Percentiles rank a stretch among this genome's conserved stretches.
phyloP scores from a whole-genome alignment of 2,113 vertebrate species.

The Chunga burmeisteri region DNA sequence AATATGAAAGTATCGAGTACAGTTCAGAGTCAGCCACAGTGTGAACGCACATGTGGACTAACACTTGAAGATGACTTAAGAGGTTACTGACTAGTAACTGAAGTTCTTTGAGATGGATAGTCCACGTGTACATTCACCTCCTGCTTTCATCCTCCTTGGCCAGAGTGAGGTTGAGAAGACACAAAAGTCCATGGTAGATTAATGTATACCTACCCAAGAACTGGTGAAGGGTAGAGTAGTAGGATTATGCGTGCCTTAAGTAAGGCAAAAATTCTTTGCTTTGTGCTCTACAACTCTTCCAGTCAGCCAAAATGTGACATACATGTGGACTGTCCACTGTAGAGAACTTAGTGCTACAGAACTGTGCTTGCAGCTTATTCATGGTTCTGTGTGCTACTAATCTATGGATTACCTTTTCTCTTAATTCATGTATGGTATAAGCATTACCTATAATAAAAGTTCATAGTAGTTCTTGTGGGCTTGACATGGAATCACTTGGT shows the following conservation, averaged over 20 bases:
- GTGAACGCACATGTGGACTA: background rate
- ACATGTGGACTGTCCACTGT: background rate
- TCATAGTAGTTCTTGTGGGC: background rate
- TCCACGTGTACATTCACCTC: background rate
- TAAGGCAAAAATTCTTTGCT: background rate
- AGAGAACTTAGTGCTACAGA: background rate
- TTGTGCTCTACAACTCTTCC: background rate
- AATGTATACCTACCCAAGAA: background rate
- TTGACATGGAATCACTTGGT: background rate
- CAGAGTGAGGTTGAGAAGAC: background rate
- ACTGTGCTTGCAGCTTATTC: background rate
- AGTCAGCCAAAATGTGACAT: background rate
- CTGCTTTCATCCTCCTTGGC: background rate
- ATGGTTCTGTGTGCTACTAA: background rate
- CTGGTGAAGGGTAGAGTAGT: background rate
- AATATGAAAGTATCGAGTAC: background rate
- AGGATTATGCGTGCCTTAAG: background rate
- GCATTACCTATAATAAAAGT: background rate
- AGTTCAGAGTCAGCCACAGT: background rate
- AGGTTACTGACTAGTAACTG: background rate
- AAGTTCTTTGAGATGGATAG: background rate
- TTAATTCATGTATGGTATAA: background rate
- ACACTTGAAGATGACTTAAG: background rate
- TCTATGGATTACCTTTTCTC: background rate
- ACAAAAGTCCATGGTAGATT: background rate